phyloP scores from a whole-genome alignment of 2,797 vertebrate species.

The Sciurus carolinensis region DNA sequence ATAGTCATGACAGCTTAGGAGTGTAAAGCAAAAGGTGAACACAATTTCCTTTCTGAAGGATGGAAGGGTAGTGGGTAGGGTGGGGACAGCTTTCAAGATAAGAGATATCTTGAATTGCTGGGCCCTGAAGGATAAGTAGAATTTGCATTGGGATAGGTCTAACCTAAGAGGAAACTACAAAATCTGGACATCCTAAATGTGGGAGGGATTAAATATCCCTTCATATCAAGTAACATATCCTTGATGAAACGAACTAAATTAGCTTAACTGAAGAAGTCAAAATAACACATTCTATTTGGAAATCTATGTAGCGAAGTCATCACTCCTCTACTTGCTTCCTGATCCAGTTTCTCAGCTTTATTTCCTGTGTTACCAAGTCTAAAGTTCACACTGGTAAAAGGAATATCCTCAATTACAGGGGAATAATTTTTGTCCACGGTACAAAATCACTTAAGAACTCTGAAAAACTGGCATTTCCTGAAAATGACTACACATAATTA shows the following conservation, averaged over 20 bases:
- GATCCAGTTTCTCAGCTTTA: neutral
- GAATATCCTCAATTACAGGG: constrained; percentile 6
- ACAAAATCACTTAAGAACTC: constrained; percentile 39
- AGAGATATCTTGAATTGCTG: neutral
- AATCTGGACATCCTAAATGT: neutral
- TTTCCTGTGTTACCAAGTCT: neutral
- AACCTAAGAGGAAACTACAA: neutral
- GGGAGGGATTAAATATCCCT: neutral
- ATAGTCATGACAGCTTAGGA: neutral
- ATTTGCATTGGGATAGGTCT: neutral
- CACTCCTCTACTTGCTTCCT: neutral
- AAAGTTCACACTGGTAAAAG: constrained; percentile 29
- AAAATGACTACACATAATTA: constrained; percentile 4
- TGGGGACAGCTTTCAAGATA: constrained; percentile 3
- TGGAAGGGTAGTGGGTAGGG: neutral
- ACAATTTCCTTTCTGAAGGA: neutral
- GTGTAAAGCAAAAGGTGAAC: constrained; percentile 10
- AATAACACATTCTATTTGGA: neutral
- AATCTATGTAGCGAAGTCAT: neutral
- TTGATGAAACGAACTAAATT: neutral
- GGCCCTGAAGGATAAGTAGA: neutral
- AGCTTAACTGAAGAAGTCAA: neutral
- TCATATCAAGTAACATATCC: constrained; percentile 15
- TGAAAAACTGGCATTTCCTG: constrained; percentile 53
- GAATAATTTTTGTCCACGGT: constrained; percentile 8